phyloP scores from a whole-genome alignment of 1,140 invertebrate genomes.

The Anastrepha obliqua region DNA sequence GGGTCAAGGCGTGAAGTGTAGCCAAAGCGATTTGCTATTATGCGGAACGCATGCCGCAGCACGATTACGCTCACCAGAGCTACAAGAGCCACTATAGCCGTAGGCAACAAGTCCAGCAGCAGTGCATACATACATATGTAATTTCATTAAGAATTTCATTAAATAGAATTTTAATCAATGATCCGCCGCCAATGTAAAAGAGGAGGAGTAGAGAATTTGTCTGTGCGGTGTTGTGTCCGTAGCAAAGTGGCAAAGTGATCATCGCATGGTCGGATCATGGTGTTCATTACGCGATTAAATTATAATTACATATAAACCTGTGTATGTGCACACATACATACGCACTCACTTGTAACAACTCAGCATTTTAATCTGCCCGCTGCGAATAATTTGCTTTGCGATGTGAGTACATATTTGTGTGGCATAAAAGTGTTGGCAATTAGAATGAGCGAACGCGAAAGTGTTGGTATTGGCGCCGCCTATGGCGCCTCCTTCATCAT shows the following conservation, averaged over 20 bases:
- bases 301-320: neutral
- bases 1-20: constrained; percentile 26
- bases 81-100: neutral
- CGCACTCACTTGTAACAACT: neutral
- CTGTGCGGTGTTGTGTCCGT: neutral
- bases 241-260: neutral
- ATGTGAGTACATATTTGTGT: neutral
- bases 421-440: constrained; percentile 2
- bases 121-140: neutral
- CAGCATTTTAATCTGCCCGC: no score
- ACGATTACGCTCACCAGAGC: neutral
- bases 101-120: neutral
- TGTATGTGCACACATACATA: neutral
- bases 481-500: neutral
- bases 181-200: constrained; percentile 40
- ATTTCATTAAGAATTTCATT: constrained; percentile 50
- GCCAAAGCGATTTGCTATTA: constrained; percentile 25
- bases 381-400: no score
- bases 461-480: neutral
- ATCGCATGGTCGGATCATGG: neutral
- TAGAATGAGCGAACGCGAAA: neutral
- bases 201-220: neutral
- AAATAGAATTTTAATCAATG: constrained; percentile 50
- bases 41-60: constrained; percentile 17
- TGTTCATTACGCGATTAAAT: constrained; percentile 47